Base-by-base conservation (phyloP, 2,113 vertebrate species). In the Numenius arquata region DNA sequence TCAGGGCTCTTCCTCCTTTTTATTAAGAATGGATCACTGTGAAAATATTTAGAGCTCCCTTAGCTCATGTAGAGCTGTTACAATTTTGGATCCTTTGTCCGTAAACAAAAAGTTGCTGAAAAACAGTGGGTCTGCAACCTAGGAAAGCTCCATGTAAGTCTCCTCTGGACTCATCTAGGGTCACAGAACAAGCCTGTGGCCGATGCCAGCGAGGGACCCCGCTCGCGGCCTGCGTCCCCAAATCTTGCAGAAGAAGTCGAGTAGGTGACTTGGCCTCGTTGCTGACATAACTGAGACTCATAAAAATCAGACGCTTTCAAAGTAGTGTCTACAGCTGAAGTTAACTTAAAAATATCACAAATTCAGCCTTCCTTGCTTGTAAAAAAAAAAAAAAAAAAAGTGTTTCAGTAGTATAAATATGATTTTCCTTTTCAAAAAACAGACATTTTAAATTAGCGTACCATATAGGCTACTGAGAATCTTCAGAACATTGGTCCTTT, bases 1-100 rank as follows among this genome's bases (percentile, higher is more conserved):
- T 92, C 77, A 40, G 63, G 91, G 48, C 82, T 67, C 43, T 89
- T 95, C 93, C 75, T 93, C 63, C 66, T 77, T 93, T 91, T 95
- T 71, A 22, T 88, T 91, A 70, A 79, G 53, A 89, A 32, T 58
- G 55, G 53, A 40, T 67, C 72, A 38, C 8, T 41, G 25, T 68
- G 72, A 68, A 95, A 94, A 86, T 93, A 78, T 41, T 91, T 72
- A 74, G n/a, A 87, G 67, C 22, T 79, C 58, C 67, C 88, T 88
- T 75, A 47, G 58, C 84, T 89, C 73, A 41, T 53, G 86, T 43
- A 48, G 34, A 78, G 88, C 58, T 13, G 11, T 81, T 78, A 61
- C 12, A 26, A 26, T 85, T 89, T 95, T 71, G 30, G 83, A 83
- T 71, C 58, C 43, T 74, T 87, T 40, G 45, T 74, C 91, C 32